A percentile compares a stretch with the other conserved stretches of the same genome.
phyloP scores from a whole-genome alignment of 2,888 invertebrate genomes.

The Acronicta psi region DNA sequence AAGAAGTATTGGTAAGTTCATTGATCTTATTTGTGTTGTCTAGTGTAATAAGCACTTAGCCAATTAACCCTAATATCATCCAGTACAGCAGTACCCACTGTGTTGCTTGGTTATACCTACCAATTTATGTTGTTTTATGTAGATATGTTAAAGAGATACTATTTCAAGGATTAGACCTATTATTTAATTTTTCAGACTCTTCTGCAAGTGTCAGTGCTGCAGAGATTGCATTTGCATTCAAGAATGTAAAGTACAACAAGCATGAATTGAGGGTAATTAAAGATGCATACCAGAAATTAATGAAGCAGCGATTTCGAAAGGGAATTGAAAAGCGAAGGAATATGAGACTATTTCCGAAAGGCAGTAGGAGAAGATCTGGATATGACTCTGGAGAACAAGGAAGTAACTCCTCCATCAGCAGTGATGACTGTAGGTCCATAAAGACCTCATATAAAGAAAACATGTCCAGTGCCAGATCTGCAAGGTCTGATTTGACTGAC shows the following conservation, averaged over 20 bases:
- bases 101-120: too few species aligned
- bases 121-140: too few species aligned
- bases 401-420: constrained; percentile 78
- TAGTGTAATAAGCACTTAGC: too few species aligned
- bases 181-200: constrained; percentile 66
- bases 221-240: constrained; percentile 72
- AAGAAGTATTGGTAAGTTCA: constrained; percentile 70
- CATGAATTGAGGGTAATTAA: constrained; percentile 70
- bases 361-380: constrained; percentile 63
- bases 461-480: constrained; percentile 51
- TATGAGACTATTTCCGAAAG: constrained; percentile 63
- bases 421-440: constrained; percentile 73
- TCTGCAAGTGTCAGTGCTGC: constrained; percentile 69
- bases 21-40: not conserved
- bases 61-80: too few species aligned
- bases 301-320: constrained; percentile 63
- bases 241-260: constrained; percentile 68
- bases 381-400: constrained; percentile 77
- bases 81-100: too few species aligned
- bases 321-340: constrained; percentile 72
- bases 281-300: constrained; percentile 67
- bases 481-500: constrained; percentile 28
- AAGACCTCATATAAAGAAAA: constrained; percentile 66
- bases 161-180: too few species aligned
- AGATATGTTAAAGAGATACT: too few species aligned